Percentiles rank a stretch among this genome's conserved stretches.
Conservation (phyloP, 92 coral and sea anemone genomes). For the Zoanthus solanderi region DNA sequence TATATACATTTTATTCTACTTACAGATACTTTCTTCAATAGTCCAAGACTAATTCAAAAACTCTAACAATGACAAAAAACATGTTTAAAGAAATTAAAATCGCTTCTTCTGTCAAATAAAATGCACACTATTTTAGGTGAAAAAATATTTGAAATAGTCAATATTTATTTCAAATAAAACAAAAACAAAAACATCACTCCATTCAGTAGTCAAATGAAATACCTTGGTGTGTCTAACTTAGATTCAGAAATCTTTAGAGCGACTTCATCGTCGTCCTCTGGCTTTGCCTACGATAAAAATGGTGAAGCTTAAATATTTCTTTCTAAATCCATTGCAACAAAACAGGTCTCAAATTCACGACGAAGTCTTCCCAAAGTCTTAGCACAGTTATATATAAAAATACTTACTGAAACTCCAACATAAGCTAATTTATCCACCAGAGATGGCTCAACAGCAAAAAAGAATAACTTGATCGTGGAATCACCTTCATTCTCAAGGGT, state of each 20-base stretch:
- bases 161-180: neutral
- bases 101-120: neutral
- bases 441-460: constrained; percentile 87
- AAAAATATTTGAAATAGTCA: neutral
- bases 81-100: neutral
- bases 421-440: constrained; percentile 89
- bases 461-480: constrained; percentile 68
- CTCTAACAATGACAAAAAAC: neutral
- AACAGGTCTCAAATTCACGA: constrained; percentile 3
- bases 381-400: neutral
- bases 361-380: neutral
- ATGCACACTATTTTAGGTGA: constrained; percentile 5
- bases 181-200: neutral
- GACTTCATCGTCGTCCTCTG: constrained; percentile 80
- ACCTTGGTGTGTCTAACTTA: constrained; percentile 18
- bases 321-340: neutral
- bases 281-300: constrained; percentile 66
- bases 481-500: constrained; percentile 93
- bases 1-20: too few species aligned
- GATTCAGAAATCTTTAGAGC: constrained; percentile 13
- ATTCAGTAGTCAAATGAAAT: neutral
- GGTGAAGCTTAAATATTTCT: constrained; percentile 21
- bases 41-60: too few species aligned
- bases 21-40: too few species aligned
- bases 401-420: constrained; percentile 86